Percentiles rank a stretch among this genome's conserved stretches.
Conservation (phyloP, 92 coral and sea anemone species). For the Epizoanthus scotinus region DNA sequence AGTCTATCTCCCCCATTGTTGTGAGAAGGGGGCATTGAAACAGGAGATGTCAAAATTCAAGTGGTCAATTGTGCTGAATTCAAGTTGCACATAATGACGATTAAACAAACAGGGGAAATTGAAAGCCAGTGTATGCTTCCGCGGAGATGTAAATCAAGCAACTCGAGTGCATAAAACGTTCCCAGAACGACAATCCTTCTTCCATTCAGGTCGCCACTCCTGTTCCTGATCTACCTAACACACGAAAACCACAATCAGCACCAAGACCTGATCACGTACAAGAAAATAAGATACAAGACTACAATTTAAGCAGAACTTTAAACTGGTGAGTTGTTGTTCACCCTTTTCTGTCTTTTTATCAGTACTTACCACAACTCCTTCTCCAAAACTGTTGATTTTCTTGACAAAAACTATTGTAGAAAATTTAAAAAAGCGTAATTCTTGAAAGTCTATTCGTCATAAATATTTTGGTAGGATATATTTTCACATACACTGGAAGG, state of each 20-base stretch:
- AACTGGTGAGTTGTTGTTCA: background rate
- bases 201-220: conserved; percentile 11
- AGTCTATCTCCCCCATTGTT: conserved; percentile 14
- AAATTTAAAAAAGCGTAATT: no score
- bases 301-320: no score
- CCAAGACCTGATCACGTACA: no score
- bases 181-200: background rate
- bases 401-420: background rate
- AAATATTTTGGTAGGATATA: background rate
- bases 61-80: conserved; percentile 45
- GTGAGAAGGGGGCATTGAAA: conserved; percentile 7
- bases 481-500: background rate
- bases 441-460: no score
- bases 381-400: background rate
- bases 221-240: no score
- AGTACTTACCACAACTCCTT: no score
- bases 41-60: conserved; percentile 39
- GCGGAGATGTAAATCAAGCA: conserved; percentile 29
- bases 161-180: conserved; percentile 36
- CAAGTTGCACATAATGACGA: conserved; percentile 36
- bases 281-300: no score
- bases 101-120: conserved; percentile 45
- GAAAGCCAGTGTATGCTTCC: conserved; percentile 27
- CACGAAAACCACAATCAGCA: no score
- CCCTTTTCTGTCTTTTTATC: no score